Evolutionary conservation across 2,797 vertebrate species (phyloP), one percentile per base, ranked within the genome.

Genomic region (Ptychadena robeensis): DNA sequence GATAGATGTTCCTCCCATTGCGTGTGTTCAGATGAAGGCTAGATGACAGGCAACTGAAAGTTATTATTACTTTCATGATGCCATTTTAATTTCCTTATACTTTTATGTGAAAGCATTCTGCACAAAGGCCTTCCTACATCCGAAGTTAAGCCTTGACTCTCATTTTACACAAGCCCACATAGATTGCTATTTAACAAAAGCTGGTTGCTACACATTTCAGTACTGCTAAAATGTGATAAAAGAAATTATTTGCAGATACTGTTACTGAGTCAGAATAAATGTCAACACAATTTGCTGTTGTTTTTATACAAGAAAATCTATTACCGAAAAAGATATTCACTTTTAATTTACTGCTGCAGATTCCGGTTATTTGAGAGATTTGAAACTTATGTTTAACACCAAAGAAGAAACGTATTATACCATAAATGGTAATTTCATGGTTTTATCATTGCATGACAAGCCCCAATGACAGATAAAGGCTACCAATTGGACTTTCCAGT

Each of bases 231-330:
- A 79, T 35, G 38, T 68, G 34, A 68, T 69, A 77, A 78, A 78
- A 67, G 48, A 67, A 68, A 67, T 79, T 27, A 67, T 67, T 79
- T 61, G 31, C 18, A 61, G 34, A 61, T 27, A 79, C 34, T 59
- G 27, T 79, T 59, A 70, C 34, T 79, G 40, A 70, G 48, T 70
- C 32, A 79, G 67, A 79, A 63, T 18, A 79, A 37, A 61, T 70
- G 25, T 31, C 67, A 37, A n/a, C 2, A 70, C 9, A 79, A 68
- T 37, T 79, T 79, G 65, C 44, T 59, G 22, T 79, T 79, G 32
- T 25, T 70, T 77, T 78, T 68, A 57, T 35, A 78, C 32, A 27
- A 68, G 3, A 10, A 68, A 35, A 68, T 57, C 40, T 35, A 28
- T 77, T 77, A 27, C 74, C 25, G 22, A 44, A 66, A 59, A 32